Percentiles rank a stretch among this genome's conserved stretches.
Evolutionary conservation across 1,140 invertebrate genomes (phyloP).

Genomic region (Bombyx mori): DNA sequence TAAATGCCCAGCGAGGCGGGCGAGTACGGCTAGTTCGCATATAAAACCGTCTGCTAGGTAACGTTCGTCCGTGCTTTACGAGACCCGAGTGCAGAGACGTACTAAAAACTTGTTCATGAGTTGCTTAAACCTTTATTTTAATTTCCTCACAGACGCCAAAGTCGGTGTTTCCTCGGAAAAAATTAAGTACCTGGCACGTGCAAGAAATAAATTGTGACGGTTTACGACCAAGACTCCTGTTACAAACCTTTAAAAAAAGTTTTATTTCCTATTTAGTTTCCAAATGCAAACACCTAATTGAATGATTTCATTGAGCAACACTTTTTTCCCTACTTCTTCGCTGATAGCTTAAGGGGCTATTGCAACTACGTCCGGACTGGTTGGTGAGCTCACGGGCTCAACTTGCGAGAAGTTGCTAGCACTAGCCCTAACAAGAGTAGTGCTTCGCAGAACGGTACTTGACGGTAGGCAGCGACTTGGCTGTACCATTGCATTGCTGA

Average conservation of each 20-base stretch:
- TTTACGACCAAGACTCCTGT: constrained; percentile 12
- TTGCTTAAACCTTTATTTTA: constrained; percentile 61
- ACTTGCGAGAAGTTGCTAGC: too few species aligned
- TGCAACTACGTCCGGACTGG: too few species aligned
- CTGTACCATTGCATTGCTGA: too few species aligned
- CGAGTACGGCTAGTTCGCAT: not conserved
- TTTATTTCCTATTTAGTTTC: constrained; percentile 14
- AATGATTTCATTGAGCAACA: too few species aligned
- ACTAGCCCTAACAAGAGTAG: too few species aligned
- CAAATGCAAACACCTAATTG: constrained; percentile 6
- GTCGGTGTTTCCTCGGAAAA: constrained; percentile 19
- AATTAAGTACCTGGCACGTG: constrained; percentile 31
- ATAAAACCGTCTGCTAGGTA: constrained; percentile 47
- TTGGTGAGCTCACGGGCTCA: too few species aligned
- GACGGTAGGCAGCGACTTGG: too few species aligned
- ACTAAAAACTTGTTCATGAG: constrained; percentile 50
- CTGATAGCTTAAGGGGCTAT: too few species aligned
- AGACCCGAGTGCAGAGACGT: constrained; percentile 35
- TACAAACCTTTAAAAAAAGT: constrained; percentile 6
- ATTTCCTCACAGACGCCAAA: constrained; percentile 40
- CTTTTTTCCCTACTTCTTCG: too few species aligned
- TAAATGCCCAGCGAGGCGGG: too few species aligned
- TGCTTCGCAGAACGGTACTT: too few species aligned
- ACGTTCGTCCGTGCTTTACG: constrained; percentile 39
- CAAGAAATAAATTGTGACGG: constrained; percentile 26